Conservation (phyloP, 2,797 vertebrate species). For the Eulemur mongoz region DNA sequence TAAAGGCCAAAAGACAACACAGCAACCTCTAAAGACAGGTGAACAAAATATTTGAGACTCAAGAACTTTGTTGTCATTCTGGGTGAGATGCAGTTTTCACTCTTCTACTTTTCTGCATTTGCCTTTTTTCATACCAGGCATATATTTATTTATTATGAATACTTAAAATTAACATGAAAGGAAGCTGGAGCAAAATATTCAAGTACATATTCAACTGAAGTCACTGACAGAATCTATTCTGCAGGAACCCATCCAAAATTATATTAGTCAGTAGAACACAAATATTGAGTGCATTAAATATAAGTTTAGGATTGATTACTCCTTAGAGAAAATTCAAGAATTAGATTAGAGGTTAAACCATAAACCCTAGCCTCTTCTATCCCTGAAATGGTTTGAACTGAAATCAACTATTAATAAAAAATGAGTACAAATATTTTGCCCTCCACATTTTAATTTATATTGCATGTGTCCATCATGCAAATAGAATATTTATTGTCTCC, state of each 20-base stretch:
- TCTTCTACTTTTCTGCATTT: not conserved
- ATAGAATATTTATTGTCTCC: not conserved
- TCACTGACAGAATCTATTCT: not conserved
- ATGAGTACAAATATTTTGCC: not conserved
- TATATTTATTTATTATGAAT: not conserved
- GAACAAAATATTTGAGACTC: not conserved
- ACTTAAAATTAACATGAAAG: not conserved
- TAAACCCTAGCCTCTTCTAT: not conserved
- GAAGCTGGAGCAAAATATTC: not conserved
- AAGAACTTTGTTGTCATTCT: not conserved
- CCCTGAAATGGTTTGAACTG: not conserved
- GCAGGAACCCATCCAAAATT: not conserved
- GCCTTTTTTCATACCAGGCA: not conserved
- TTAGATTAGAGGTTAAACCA: not conserved
- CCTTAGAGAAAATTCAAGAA: constrained; percentile 21
- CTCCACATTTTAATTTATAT: not conserved
- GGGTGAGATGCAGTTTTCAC: not conserved
- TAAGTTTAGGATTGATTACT: constrained; percentile 2
- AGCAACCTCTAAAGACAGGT: not conserved
- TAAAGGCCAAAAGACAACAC: not conserved
- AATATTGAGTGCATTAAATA: not conserved
- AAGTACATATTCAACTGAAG: not conserved
- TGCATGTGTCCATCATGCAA: not conserved
- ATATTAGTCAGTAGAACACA: not conserved
- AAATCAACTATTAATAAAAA: constrained; percentile 45